phyloP scores from a whole-genome alignment of 2,797 vertebrate species.

The Esox lucius region DNA sequence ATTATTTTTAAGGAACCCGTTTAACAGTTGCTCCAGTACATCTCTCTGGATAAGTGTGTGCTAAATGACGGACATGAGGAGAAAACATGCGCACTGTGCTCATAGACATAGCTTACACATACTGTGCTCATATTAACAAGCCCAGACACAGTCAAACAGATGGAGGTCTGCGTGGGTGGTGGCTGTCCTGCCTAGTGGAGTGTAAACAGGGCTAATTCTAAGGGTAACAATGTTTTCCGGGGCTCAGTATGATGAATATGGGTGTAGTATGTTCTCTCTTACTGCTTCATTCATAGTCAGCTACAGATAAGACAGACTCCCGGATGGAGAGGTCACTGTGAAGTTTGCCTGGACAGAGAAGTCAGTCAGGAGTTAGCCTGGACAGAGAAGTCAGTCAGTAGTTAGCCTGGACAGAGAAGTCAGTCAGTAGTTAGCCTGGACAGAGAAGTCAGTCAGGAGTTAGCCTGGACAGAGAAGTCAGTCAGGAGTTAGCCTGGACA shows the following conservation, averaged over 20 bases:
- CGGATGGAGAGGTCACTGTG: no score
- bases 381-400: neutral
- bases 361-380: neutral
- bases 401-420: no score
- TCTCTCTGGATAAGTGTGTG: no score
- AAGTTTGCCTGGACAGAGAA: no score
- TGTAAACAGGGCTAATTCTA: slow-evolving; percentile 70
- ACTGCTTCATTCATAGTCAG: slow-evolving; percentile 33
- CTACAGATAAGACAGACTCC: neutral
- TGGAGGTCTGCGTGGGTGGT: slow-evolving; percentile 57
- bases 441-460: neutral
- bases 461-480: neutral
- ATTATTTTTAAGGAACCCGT: no score
- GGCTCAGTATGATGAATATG: slow-evolving; percentile 56
- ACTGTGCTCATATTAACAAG: neutral
- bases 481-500: neutral
- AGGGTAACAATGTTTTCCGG: slow-evolving; percentile 69
- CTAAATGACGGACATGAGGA: no score
- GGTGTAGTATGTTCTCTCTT: slow-evolving; percentile 13
- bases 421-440: no score
- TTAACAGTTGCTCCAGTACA: no score
- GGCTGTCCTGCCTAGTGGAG: slow-evolving; percentile 60
- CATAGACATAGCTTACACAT: slow-evolving; percentile 31
- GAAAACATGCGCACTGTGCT: no score
- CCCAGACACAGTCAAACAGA: slow-evolving; percentile 13